phyloP scores from a whole-genome alignment of 2,888 invertebrate genomes.

The Mactromeris polynyma region DNA sequence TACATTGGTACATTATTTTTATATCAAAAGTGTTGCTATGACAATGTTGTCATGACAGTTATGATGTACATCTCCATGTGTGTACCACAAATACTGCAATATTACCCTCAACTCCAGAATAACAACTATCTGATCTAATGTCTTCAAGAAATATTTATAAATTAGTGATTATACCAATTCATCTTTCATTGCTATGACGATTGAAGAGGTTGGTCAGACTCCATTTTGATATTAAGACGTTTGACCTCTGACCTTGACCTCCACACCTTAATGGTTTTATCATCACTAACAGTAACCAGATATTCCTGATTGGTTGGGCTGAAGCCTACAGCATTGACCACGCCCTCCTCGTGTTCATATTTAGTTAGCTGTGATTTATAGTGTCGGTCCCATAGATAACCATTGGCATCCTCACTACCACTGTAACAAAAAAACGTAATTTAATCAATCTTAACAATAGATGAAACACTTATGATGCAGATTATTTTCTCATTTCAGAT shows the following conservation, averaged over 20 bases:
- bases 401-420: slow-evolving; percentile 94
- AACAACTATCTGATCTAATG: too few species aligned
- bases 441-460: too few species aligned
- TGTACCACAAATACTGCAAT: too few species aligned
- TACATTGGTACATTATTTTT: too few species aligned
- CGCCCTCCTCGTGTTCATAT: slow-evolving; percentile 91
- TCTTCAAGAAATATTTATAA: background rate
- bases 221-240: slow-evolving; percentile 30
- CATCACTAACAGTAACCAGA: slow-evolving; percentile 94
- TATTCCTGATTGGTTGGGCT: slow-evolving; percentile 93
- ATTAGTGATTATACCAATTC: background rate
- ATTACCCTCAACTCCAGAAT: too few species aligned
- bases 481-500: too few species aligned
- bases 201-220: background rate
- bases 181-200: background rate
- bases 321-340: slow-evolving; percentile 94
- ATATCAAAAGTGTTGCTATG: too few species aligned
- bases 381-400: slow-evolving; percentile 94
- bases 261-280: slow-evolving; percentile 91
- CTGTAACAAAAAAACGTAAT: slow-evolving; percentile 89
- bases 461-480: too few species aligned
- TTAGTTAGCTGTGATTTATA: slow-evolving; percentile 92
- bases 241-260: slow-evolving; percentile 80
- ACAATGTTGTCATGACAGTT: too few species aligned
- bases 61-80: too few species aligned